Evolutionary conservation across 2,797 vertebrate species (phyloP), one percentile per base, ranked within the genome.

Genomic region (Aotus griseimembra): DNA sequence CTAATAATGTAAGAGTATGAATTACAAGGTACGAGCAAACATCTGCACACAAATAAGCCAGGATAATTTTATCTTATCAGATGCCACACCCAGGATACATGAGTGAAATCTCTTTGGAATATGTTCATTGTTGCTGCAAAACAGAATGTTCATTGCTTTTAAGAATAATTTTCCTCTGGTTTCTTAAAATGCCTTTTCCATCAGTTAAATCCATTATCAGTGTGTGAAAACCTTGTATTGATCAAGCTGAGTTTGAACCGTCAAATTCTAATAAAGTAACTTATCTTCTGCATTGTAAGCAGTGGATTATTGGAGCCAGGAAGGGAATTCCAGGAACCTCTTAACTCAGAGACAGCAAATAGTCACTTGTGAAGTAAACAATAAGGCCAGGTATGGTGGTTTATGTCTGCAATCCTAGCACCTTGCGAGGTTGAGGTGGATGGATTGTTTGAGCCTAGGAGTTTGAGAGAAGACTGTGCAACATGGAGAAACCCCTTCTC

Each of bases 31-130:
- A 50, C 48, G 83, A 83, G 85, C 77, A 88, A 95, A 96, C 72
- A 92, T 96, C 93, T 97, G 81, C 93, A 97, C 57, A 55, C 52
- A 72, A 80, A 88, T 80, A 85, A 92, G 92, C 39, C 19, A 7
- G 73, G 90, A 52, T 92, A 94, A 96, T 96, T 94, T 95, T 95
- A 95, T 92, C 92, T 87, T 36, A 9, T 97, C 87, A 88, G 95
- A 58, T 90, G 72, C 77, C 79, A 26, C 46, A 48, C 26, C 30
- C 58, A 86, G 17, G 50, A 96, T 33, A 36, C 33, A 2, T 39
- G 76, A 84, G 55, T 30, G n/a, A 93, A 97, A 94, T 73, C 83
- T 96, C 82, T 92, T 57, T 57, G 80, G 80, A 97, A 96, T 81
- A 67, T 33, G 19, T 33, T 90, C 41, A 3, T 36, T 95, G 87